A percentile compares a stretch with the other conserved stretches of the same genome.
These are phyloP conservation scores for Buteo buteo DNA, from an alignment of 2,113 vertebrate genomes.

Conservation along the genomic window DNA sequence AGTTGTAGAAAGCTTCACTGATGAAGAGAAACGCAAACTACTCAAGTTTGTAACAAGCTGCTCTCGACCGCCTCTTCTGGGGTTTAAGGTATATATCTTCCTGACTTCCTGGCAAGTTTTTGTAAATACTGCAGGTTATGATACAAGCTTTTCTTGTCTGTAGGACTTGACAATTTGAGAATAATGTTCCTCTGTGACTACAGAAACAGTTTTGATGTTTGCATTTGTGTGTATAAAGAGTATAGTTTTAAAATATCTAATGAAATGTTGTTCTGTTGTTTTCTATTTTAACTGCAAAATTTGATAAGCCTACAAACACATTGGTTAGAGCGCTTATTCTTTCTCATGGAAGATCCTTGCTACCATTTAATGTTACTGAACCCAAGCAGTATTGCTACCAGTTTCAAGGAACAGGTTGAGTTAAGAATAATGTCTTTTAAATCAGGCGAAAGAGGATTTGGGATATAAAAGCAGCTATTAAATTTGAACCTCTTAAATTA, in stretches of 20 bases:
- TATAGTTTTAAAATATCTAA: neutral
- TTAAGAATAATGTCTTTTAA: neutral
- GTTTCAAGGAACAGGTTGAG: neutral
- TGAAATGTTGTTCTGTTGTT: neutral
- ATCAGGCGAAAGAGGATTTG: neutral
- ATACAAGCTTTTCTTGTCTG: neutral
- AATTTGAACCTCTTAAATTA: neutral
- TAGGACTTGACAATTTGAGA: neutral
- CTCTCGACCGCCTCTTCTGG: slow-evolving; percentile 93
- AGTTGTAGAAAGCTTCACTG: slow-evolving; percentile 95
- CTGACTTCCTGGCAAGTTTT: neutral
- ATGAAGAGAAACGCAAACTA: slow-evolving; percentile 95
- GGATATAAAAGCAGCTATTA: neutral
- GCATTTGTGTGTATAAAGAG: neutral
- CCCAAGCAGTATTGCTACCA: neutral
- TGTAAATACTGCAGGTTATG: neutral
- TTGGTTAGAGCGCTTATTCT: neutral
- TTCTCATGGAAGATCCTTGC: neutral
- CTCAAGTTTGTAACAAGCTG: slow-evolving; percentile 98
- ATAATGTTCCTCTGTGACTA: neutral
- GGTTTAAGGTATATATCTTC: slow-evolving; percentile 86
- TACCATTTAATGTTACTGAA: neutral
- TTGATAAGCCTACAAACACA: neutral
- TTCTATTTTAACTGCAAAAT: neutral
- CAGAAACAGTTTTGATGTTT: neutral